These are phyloP conservation scores for Trachelus stipa DNA, from an alignment of 2,888 invertebrate genomes.

Conservation along the genomic window DNA sequence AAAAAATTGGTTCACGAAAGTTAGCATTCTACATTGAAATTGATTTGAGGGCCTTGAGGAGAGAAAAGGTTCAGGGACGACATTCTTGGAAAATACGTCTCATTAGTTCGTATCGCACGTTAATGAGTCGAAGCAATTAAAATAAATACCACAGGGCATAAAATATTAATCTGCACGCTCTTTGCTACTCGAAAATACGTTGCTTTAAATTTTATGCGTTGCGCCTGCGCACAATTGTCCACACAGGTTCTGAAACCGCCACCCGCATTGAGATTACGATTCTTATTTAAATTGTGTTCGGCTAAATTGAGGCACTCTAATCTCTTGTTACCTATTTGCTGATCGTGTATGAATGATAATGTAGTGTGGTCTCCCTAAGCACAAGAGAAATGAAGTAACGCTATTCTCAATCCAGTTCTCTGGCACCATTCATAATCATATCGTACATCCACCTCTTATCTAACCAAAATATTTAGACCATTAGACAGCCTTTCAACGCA, in stretches of 20 bases:
- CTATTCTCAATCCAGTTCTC: not conserved
- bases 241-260: not conserved
- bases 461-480: not conserved
- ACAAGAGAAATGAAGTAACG: not conserved
- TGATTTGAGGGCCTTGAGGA: conserved; percentile 49
- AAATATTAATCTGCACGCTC: not conserved
- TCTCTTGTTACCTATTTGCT: not conserved
- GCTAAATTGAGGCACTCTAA: not conserved
- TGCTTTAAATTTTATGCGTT: not conserved
- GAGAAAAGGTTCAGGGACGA: conserved; percentile 60
- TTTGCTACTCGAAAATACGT: not conserved
- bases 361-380: not conserved
- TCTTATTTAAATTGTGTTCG: not conserved
- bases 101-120: not conserved
- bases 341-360: not conserved
- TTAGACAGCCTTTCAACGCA: not conserved
- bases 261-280: not conserved
- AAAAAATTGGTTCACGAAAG: conserved; percentile 33
- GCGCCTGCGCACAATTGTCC: not conserved
- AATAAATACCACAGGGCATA: not conserved
- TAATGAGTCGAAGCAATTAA: not conserved
- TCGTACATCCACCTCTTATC: not conserved
- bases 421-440: not conserved
- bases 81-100: conserved; percentile 26
- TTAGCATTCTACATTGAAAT: conserved; percentile 63